Conservation (phyloP, 2,113 vertebrate genomes). For the Ondatra zibethicus region DNA sequence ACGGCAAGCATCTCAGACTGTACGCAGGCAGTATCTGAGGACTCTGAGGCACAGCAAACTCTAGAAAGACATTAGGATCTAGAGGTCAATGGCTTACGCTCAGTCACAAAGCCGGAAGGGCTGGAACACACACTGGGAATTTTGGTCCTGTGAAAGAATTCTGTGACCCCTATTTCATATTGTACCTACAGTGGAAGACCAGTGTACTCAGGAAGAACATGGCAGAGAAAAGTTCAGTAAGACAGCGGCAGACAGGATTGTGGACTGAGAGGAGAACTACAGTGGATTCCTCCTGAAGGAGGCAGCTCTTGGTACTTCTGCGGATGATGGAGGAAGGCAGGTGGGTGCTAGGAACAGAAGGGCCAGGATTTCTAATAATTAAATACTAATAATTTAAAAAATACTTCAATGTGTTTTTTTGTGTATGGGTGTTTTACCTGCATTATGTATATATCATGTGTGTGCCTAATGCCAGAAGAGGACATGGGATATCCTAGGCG, state of each 20-base stretch:
- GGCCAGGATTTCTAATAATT: not conserved
- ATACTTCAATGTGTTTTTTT: not conserved
- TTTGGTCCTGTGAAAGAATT: not conserved
- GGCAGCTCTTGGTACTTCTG: not conserved
- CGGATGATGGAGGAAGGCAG: not conserved
- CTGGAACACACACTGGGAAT: not conserved
- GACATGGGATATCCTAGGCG: not conserved
- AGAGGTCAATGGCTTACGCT: not conserved
- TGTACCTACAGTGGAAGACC: not conserved
- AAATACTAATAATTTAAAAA: too few relatives aligned
- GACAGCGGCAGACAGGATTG: not conserved
- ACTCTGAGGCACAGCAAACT: not conserved
- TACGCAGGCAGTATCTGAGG: not conserved
- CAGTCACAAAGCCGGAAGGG: not conserved
- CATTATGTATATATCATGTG: not conserved
- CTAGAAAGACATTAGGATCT: not conserved
- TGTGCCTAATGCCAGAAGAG: not conserved
- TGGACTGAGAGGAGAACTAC: accelerated
- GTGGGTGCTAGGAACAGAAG: not conserved
- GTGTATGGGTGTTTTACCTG: too few relatives aligned
- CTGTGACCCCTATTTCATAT: not conserved
- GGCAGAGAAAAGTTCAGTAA: not conserved
- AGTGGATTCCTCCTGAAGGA: not conserved
- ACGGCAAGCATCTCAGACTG: too few relatives aligned
- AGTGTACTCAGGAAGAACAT: not conserved